phyloP scores from a whole-genome alignment of 2,797 vertebrate species.

The Philypnodon macrostomus region DNA sequence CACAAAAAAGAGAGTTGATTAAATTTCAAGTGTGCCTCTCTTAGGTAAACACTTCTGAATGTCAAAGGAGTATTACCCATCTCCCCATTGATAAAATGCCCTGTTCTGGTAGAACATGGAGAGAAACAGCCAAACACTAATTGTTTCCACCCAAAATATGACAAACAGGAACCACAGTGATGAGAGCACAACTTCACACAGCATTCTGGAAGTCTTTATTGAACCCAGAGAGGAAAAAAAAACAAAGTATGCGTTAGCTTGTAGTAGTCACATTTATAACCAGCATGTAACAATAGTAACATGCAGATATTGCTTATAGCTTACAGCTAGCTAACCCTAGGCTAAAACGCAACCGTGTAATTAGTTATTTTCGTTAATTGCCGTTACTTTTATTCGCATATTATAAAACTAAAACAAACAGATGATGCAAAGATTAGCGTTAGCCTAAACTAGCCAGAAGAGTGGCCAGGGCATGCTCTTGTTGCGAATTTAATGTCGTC shows the following conservation, averaged over 20 bases:
- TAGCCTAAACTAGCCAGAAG: background rate
- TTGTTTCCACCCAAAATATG: conserved; percentile 84
- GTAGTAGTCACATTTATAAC: background rate
- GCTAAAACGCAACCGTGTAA: no score
- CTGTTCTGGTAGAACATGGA: conserved; percentile 80
- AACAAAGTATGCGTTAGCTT: background rate
- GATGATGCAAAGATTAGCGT: background rate
- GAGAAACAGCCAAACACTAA: conserved; percentile 82
- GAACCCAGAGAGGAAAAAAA: conserved; percentile 1
- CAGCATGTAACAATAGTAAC: no score
- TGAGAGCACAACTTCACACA: conserved; percentile 81
- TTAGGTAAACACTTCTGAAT: background rate
- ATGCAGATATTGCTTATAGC: no score
- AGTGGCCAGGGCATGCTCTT: no score
- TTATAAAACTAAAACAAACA: no score
- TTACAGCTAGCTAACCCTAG: no score
- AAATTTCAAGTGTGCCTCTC: background rate
- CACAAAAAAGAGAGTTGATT: conserved; percentile 12
- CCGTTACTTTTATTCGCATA: no score
- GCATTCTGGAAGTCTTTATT: conserved; percentile 69
- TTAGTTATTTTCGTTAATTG: no score
- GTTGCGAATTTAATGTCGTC: no score
- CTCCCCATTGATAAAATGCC: conserved; percentile 74
- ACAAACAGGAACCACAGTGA: conserved; percentile 83
- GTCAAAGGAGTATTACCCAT: conserved; percentile 64